Evolutionary conservation across 2,797 vertebrate species (phyloP).

Genomic region (Telmatherina bonti): DNA sequence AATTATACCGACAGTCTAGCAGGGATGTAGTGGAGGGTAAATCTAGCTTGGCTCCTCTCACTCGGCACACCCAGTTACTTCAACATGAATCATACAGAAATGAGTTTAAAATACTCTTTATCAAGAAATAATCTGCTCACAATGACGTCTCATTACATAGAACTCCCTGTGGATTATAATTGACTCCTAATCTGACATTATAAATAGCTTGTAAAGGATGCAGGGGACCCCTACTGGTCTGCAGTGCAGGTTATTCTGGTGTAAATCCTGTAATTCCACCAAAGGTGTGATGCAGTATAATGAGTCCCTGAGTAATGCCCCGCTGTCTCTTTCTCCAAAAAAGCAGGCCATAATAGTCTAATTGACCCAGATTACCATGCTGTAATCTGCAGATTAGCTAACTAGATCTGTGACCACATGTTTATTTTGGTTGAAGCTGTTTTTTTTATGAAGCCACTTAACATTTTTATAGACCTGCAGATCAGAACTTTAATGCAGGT

Average conservation of each 20-base stretch:
- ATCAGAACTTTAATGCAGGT: too few species aligned
- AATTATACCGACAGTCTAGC: constrained; percentile 74
- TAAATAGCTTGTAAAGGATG: not conserved
- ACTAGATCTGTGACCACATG: constrained; percentile 63
- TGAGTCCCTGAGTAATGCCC: not conserved
- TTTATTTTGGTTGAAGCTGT: constrained; percentile 55
- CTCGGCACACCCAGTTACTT: not conserved
- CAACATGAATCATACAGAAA: not conserved
- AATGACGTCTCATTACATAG: not conserved
- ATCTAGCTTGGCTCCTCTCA: constrained; percentile 25
- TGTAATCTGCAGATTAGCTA: constrained; percentile 80
- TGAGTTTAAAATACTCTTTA: not conserved
- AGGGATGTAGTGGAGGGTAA: constrained; percentile 45
- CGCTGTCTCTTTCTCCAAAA: constrained; percentile 1
- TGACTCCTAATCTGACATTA: not conserved
- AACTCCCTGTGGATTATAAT: not conserved
- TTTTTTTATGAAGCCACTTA: constrained; percentile 44
- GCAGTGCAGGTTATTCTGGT: not conserved
- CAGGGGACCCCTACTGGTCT: not conserved
- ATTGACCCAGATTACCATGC: constrained; percentile 73
- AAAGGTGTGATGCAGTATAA: not conserved
- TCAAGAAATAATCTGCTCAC: not conserved
- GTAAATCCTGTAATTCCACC: fast-evolving
- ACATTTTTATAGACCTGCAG: not conserved
- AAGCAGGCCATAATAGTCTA: constrained; percentile 43